Percentiles rank a stretch among this genome's conserved stretches.
These are phyloP conservation scores for Netelia fuscicornis DNA, from an alignment of 2,888 invertebrate species.

Conservation along the genomic window DNA sequence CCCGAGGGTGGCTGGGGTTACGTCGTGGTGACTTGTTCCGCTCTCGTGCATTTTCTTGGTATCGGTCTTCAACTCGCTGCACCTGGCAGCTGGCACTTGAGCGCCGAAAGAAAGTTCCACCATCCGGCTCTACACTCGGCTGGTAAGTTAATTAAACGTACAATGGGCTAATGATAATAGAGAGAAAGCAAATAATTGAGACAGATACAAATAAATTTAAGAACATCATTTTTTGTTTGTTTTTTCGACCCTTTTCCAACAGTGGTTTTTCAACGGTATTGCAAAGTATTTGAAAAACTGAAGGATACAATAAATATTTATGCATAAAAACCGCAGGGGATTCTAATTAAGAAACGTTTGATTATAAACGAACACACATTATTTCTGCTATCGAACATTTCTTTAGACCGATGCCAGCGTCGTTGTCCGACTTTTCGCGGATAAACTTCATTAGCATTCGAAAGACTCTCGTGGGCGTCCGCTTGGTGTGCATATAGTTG, in stretches of 20 bases:
- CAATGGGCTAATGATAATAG: neutral
- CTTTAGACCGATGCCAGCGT: conserved; percentile 12
- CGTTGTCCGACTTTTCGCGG: conserved; percentile 43
- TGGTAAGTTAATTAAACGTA: conserved; percentile 85
- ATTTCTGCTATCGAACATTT: conserved; percentile 16
- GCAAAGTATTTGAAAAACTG: neutral
- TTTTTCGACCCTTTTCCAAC: neutral
- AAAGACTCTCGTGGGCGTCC: conserved; percentile 18
- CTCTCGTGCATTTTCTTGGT: conserved; percentile 90
- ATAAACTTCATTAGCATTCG: conserved; percentile 61
- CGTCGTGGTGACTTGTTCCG: conserved; percentile 91
- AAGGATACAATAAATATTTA: neutral
- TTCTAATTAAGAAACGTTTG: neutral
- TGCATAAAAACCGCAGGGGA: neutral
- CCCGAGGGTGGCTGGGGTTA: conserved; percentile 96
- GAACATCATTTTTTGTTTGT: neutral
- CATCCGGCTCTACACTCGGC: conserved; percentile 88
- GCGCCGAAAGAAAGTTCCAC: conserved; percentile 88
- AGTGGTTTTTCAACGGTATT: neutral
- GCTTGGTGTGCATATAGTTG: neutral
- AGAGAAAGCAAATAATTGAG: neutral
- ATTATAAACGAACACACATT: conserved; percentile 3
- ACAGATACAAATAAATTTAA: neutral
- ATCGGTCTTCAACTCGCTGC: conserved; percentile 90
- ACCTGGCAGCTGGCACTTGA: conserved; percentile 83